Evolutionary conservation across 2,113 vertebrate species (phyloP).

Genomic region (Clarias gariepinus): DNA sequence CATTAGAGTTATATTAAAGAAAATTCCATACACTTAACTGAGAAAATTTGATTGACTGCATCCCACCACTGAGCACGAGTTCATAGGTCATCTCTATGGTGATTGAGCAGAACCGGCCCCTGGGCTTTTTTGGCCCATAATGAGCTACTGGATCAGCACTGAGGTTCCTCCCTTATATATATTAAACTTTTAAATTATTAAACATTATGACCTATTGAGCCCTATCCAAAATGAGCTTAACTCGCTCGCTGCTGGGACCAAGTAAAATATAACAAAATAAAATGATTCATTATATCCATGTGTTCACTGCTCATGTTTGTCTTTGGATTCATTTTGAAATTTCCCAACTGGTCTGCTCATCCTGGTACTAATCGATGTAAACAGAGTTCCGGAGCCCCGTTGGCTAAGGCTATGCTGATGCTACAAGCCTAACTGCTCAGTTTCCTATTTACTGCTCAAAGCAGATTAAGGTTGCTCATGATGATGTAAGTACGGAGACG

Average conservation of each 20-base stretch:
- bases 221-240: constrained; percentile 36
- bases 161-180: constrained; percentile 32
- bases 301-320: neutral
- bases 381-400: neutral
- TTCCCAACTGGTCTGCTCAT: neutral
- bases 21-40: constrained; percentile 1
- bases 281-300: neutral
- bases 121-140: constrained; percentile 27
- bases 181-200: constrained; percentile 45
- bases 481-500: too few species aligned
- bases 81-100: constrained; percentile 40
- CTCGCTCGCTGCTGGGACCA: neutral
- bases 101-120: constrained; percentile 14
- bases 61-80: neutral
- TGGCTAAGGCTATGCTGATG: neutral
- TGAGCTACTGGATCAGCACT: constrained; percentile 18
- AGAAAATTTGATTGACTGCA: constrained; percentile 1
- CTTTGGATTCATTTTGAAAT: neutral
- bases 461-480: too few species aligned
- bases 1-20: constrained; percentile 21
- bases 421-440: neutral
- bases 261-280: neutral
- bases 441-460: neutral
- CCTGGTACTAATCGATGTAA: neutral
- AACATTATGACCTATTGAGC: constrained; percentile 33